Conservation (phyloP, 2,113 vertebrate genomes). For the Tetrao urogallus region DNA sequence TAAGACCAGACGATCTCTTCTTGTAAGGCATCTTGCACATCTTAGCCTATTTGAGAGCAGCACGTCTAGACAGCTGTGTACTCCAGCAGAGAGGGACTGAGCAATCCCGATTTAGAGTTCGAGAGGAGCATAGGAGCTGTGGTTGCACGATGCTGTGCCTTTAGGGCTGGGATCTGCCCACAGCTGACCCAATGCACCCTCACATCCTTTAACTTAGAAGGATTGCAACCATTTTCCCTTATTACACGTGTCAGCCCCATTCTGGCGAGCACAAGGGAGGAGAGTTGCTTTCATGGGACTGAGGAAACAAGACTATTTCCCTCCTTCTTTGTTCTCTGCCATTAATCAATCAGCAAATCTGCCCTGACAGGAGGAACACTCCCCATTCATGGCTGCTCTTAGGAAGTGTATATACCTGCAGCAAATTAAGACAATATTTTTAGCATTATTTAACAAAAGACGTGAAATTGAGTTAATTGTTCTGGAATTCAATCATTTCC, state of each 20-base stretch:
- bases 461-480: background rate
- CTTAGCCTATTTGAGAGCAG: background rate
- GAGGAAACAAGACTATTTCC: background rate
- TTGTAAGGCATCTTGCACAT: background rate
- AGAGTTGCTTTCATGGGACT: background rate
- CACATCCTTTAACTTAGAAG: background rate
- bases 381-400: background rate
- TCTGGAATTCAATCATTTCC: background rate
- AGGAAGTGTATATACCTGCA: background rate
- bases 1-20: background rate
- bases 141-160: fast-evolving
- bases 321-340: conserved; percentile 21
- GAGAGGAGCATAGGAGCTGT: fast-evolving
- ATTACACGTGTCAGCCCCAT: background rate
- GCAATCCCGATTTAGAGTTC: background rate
- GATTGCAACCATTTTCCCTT: background rate
- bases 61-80: background rate
- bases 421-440: background rate
- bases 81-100: background rate
- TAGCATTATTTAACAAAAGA: background rate
- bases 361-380: background rate
- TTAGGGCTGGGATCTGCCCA: fast-evolving
- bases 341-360: conserved; percentile 14
- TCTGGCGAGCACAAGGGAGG: background rate
- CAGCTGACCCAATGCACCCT: fast-evolving